Percentiles rank a stretch among this genome's conserved stretches.
These are phyloP conservation scores for Calliphora vomitoria DNA, from an alignment of 2,888 invertebrate genomes.

Conservation along the genomic window DNA sequence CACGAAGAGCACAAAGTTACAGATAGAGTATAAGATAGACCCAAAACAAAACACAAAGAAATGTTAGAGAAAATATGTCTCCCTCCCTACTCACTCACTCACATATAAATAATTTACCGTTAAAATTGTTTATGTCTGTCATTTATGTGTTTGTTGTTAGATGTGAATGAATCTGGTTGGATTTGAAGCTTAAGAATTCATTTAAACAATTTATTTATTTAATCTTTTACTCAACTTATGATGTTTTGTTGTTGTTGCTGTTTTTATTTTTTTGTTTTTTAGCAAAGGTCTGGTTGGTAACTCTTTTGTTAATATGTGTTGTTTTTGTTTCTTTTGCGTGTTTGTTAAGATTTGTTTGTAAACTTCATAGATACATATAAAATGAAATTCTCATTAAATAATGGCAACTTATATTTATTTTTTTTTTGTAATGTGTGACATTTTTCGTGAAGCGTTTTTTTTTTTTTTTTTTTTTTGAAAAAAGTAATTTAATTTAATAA, in stretches of 20 bases:
- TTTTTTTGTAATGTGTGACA: slow-evolving; percentile 3
- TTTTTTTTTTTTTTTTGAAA: not conserved
- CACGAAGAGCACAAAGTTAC: not conserved
- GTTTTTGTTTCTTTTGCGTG: not conserved
- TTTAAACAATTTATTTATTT: not conserved
- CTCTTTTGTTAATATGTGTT: not conserved
- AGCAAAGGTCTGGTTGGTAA: not conserved
- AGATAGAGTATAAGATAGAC: not conserved
- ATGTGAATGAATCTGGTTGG: not conserved
- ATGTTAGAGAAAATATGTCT: slow-evolving; percentile 27
- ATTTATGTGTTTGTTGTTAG: not conserved
- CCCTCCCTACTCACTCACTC: slow-evolving; percentile 6
- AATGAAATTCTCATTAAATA: slow-evolving; percentile 16
- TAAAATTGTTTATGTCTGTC: slow-evolving; percentile 34
- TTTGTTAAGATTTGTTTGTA: not conserved
- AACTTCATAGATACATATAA: not conserved
- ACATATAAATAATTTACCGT: slow-evolving; percentile 39
- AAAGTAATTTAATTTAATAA: slow-evolving; percentile 12
- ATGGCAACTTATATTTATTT: not conserved
- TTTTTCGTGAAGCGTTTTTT: slow-evolving; percentile 5
- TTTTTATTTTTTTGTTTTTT: not conserved
- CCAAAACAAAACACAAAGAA: not conserved
- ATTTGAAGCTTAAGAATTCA: not conserved
- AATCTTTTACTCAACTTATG: not conserved
- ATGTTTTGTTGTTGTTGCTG: not conserved